Base-by-base conservation (phyloP, 2,888 invertebrate genomes). In the Hemistola chrysoprasaria region DNA sequence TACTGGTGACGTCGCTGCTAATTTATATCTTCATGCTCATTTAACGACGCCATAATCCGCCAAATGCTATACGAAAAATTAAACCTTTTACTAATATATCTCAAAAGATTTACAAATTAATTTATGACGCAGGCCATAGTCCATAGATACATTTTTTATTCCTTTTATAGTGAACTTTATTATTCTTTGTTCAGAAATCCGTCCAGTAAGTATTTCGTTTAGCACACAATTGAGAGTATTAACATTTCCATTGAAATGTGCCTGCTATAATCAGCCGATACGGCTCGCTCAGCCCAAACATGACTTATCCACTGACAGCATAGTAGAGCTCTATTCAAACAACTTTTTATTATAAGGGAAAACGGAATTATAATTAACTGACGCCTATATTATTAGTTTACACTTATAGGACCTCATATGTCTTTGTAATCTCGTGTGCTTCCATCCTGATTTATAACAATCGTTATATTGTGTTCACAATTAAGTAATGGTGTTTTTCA, bases 21-120 rank as follows among this genome's bases (percentile, higher is more conserved):
- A 88, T 87, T 87, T 88, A 88, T 87, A 80, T 66, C 81, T 82
- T 86, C 87, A 87, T 80, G 87, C 78, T 75, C 72, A 74, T 79
- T 83, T 78, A 78, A 67, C 55, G 66, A 72, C 66, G 71, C 50
- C 70, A 70, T 62, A 80, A 80, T 72, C 62, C 65, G 63, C 61
- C 64, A 59, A 56, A 74, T 79, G 70, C 64, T 71, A 65, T 59
- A 65, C 59, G 62, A 50, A 67, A 50, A 67, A 73, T 70, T 66
- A 74, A 63, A 69, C 61, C 74, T 78, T 75, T 77, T 74, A 75
- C 67, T 68, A 63, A 62, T 63, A 53, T 49, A 53, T 50, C 58
- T 71, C 65, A 71, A 77, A 75, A 77, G 75, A 77, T 80, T 76
- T 60, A 65, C 70, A 76, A 77, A 77, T 78, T 72, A 70, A 68